Conservation (phyloP, 2,113 vertebrate genomes). For the Pelodiscus sinensis region DNA sequence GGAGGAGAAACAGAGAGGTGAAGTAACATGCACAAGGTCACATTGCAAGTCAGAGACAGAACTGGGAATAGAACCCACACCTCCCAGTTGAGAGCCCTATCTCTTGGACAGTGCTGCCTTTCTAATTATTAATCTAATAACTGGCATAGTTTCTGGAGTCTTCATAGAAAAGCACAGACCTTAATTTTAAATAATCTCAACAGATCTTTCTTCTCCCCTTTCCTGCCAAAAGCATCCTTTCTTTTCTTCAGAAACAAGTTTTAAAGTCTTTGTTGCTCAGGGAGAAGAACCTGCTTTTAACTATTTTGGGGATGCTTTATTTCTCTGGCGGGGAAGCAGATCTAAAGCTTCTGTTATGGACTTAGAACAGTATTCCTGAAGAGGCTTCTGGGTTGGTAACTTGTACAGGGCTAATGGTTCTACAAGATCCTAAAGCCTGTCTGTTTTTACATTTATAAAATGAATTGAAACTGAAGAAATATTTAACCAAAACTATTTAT, state of each 20-base stretch:
- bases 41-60: background rate
- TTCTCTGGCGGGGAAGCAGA: slow-evolving; percentile 9
- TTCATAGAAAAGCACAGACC: background rate
- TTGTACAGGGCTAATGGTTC: background rate
- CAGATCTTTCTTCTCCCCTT: background rate
- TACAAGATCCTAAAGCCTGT: background rate
- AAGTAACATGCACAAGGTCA: background rate
- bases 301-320: background rate
- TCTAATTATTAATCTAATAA: background rate
- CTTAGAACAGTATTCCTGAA: background rate
- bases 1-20: background rate
- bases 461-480: background rate
- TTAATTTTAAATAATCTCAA: background rate
- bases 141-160: background rate
- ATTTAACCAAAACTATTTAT: background rate
- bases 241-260: background rate
- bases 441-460: slow-evolving; percentile 9
- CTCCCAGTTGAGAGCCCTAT: background rate
- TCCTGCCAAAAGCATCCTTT: slow-evolving; percentile 4
- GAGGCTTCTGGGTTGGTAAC: background rate
- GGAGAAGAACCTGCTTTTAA: background rate
- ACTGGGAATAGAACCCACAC: background rate
- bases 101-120: background rate
- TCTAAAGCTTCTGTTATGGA: slow-evolving; percentile 12
- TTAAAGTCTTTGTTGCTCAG: slow-evolving; percentile 3